These are phyloP conservation scores for Icerya purchasi DNA, from an alignment of 2,888 invertebrate species.

Conservation along the genomic window DNA sequence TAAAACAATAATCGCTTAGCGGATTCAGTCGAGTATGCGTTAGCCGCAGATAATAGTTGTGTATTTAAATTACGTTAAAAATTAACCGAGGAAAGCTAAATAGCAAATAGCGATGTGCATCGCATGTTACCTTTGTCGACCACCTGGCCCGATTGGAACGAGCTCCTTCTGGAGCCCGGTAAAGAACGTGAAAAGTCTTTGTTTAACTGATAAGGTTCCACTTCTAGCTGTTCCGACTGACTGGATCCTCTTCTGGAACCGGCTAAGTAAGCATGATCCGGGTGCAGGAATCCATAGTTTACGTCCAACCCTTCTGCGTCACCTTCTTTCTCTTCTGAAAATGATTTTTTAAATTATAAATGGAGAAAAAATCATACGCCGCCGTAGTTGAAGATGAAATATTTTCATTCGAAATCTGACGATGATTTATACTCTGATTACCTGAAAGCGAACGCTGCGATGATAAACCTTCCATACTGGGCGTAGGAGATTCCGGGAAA, in stretches of 20 bases:
- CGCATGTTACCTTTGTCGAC: slow-evolving; percentile 17
- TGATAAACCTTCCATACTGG: slow-evolving; percentile 7
- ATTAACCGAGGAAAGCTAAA: not conserved
- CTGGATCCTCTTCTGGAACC: slow-evolving; percentile 69
- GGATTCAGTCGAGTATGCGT: too few relatives aligned
- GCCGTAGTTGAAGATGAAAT: too few relatives aligned
- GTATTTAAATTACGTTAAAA: too few relatives aligned
- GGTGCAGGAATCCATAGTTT: slow-evolving; percentile 43
- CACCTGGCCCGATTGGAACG: slow-evolving; percentile 38
- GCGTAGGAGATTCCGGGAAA: slow-evolving; percentile 10
- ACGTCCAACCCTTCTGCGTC: slow-evolving; percentile 41
- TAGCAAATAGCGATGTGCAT: not conserved
- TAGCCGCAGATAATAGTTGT: too few relatives aligned
- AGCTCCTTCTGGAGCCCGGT: slow-evolving; percentile 64
- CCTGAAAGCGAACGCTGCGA: slow-evolving; percentile 10
- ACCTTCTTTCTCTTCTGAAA: slow-evolving; percentile 44
- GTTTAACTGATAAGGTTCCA: slow-evolving; percentile 55
- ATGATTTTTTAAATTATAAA: not conserved
- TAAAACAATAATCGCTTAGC: too few relatives aligned
- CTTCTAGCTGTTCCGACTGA: slow-evolving; percentile 67
- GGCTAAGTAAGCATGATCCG: slow-evolving; percentile 59
- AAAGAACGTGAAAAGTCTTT: slow-evolving; percentile 69
- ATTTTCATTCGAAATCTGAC: too few relatives aligned
- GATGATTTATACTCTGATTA: too few relatives aligned
- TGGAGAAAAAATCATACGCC: too few relatives aligned